Conservation (phyloP, 2,888 invertebrate genomes). For the Tachystola acroxantha region DNA sequence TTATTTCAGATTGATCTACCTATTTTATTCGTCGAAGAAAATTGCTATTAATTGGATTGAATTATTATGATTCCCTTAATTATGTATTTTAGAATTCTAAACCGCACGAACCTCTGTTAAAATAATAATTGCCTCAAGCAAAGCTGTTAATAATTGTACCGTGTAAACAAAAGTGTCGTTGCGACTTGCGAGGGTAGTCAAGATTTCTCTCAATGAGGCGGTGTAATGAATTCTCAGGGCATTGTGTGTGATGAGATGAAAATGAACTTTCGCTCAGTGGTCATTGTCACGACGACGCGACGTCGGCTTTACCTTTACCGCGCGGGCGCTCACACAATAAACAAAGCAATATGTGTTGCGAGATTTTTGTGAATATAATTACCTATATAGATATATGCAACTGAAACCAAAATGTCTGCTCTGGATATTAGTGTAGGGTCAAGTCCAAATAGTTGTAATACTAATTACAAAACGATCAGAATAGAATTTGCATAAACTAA, state of each 20-base stretch:
- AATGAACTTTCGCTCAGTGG: conserved; percentile 50
- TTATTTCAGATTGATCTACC: too few relatives aligned
- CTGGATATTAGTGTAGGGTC: not conserved
- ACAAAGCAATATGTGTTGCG: conserved; percentile 23
- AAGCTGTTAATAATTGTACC: not conserved
- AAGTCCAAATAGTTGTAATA: too few relatives aligned
- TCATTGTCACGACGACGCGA: conserved; percentile 28
- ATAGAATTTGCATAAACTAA: too few relatives aligned
- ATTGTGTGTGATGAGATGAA: conserved; percentile 43
- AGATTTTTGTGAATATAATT: conserved; percentile 20
- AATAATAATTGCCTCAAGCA: not conserved
- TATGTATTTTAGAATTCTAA: too few relatives aligned
- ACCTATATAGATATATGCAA: not conserved
- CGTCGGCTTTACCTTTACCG: not conserved
- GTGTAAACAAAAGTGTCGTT: conserved; percentile 2
- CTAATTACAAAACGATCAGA: too few relatives aligned
- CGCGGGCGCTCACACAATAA: conserved; percentile 1
- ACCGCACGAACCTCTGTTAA: not conserved
- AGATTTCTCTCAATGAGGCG: conserved; percentile 43
- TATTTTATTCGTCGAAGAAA: too few relatives aligned
- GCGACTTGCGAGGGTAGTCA: conserved; percentile 19
- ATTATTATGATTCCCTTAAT: too few relatives aligned
- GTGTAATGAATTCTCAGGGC: conserved; percentile 44
- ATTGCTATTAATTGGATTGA: too few relatives aligned
- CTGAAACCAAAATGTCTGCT: not conserved